These are phyloP conservation scores for Busseola fusca DNA, from an alignment of 2,888 invertebrate genomes.

Conservation along the genomic window DNA sequence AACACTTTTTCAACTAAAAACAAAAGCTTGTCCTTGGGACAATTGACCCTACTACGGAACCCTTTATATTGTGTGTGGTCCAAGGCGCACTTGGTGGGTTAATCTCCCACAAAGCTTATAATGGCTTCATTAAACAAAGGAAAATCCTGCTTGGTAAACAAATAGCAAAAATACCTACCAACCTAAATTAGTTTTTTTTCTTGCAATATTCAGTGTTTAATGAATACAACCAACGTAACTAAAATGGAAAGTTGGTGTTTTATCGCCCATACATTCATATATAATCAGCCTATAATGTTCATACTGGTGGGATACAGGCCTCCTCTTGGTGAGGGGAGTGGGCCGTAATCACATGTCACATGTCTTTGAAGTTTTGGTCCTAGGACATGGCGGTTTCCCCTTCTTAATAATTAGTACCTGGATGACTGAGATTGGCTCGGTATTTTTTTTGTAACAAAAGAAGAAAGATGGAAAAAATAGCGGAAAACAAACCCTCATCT, in stretches of 20 bases:
- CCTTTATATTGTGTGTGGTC: background rate
- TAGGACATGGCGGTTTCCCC: no score
- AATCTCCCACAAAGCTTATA: background rate
- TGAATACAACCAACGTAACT: background rate
- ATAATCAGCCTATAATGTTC: no score
- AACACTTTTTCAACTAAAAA: background rate
- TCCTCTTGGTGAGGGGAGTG: no score
- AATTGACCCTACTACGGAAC: background rate
- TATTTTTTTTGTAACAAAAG: no score
- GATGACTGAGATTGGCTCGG: no score
- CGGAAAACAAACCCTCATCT: no score
- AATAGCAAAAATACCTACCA: background rate
- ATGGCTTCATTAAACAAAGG: background rate
- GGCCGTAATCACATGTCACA: no score
- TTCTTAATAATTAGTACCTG: no score
- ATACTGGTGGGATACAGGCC: no score
- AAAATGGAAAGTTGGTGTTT: background rate
- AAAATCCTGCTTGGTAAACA: background rate
- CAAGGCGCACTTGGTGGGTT: background rate
- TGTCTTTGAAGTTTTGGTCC: no score
- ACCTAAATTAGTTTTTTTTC: background rate
- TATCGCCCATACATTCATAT: background rate
- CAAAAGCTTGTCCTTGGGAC: background rate
- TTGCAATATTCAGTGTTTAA: background rate
- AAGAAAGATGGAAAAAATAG: no score